Evolutionary conservation across 2,113 vertebrate species (phyloP).

Genomic region (Buteo buteo): DNA sequence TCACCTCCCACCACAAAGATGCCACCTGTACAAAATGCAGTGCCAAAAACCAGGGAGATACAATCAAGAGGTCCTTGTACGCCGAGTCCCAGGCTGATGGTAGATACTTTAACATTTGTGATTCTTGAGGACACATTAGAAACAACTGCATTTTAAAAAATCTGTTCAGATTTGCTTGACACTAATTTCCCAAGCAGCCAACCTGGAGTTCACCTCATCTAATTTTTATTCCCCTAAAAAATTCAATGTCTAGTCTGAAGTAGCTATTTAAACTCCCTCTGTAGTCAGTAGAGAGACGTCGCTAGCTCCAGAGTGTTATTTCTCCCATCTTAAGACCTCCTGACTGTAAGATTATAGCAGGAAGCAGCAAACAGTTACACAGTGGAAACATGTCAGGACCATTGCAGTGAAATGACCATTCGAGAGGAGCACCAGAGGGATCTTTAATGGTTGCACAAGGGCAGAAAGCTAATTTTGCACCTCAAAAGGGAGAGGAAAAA

Average conservation of each 20-base stretch:
- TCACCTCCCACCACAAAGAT: neutral
- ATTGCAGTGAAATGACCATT: neutral
- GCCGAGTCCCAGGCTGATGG: neutral
- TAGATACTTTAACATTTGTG: neutral
- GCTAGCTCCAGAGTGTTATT: neutral
- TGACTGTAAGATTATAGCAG: neutral
- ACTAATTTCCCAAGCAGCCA: neutral
- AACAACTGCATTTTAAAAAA: neutral
- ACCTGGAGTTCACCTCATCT: neutral
- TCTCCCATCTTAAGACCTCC: neutral
- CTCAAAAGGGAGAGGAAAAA: neutral
- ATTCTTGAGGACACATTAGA: neutral
- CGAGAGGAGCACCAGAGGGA: neutral
- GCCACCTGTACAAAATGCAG: neutral
- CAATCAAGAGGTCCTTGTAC: neutral
- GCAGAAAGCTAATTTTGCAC: neutral
- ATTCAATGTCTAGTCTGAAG: neutral
- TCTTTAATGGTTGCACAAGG: neutral
- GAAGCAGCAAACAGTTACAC: neutral
- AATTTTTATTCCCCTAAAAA: conserved; percentile 31
- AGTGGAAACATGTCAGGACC: neutral
- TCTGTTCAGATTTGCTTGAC: neutral
- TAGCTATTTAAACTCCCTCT: neutral
- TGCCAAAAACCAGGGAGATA: neutral
- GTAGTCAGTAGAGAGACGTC: neutral